Conservation (phyloP, 2,888 invertebrate genomes). For the Lacanobia oleracea region DNA sequence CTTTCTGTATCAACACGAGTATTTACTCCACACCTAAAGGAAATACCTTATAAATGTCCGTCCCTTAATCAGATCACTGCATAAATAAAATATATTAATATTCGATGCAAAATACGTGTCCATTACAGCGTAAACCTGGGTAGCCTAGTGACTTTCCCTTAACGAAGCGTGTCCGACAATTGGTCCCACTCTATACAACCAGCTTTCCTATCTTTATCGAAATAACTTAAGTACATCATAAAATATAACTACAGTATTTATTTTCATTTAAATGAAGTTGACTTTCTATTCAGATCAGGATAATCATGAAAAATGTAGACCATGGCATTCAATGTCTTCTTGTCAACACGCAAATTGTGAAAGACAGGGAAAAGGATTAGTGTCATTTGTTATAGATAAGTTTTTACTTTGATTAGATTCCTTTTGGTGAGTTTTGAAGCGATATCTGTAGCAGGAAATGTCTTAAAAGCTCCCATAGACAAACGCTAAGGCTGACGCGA, state of each 20-base stretch:
- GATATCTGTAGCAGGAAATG: background rate
- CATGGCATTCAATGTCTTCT: background rate
- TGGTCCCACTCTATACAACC: constrained; percentile 71
- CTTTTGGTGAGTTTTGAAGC: background rate
- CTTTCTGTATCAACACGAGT: background rate
- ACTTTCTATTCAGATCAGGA: constrained; percentile 34
- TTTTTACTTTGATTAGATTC: no score
- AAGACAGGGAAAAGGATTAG: constrained; percentile 12
- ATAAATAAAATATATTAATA: constrained; percentile 59
- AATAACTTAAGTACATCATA: constrained; percentile 43
- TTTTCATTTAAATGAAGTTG: constrained; percentile 49
- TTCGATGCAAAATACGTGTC: constrained; percentile 59
- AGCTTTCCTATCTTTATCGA: constrained; percentile 68
- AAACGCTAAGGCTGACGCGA: background rate
- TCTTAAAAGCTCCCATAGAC: background rate
- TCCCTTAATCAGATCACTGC: constrained; percentile 42
- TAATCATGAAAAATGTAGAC: constrained; percentile 30
- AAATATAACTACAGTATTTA: constrained; percentile 43
- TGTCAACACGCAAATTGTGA: constrained; percentile 29
- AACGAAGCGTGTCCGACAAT: constrained; percentile 74
- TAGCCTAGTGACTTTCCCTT: constrained; percentile 72
- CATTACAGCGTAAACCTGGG: constrained; percentile 46
- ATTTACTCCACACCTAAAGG: constrained; percentile 13
- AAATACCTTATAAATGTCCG: constrained; percentile 25
- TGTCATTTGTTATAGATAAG: background rate